phyloP scores from a whole-genome alignment of 1,140 invertebrate genomes.

The Drosophila arizonae region DNA sequence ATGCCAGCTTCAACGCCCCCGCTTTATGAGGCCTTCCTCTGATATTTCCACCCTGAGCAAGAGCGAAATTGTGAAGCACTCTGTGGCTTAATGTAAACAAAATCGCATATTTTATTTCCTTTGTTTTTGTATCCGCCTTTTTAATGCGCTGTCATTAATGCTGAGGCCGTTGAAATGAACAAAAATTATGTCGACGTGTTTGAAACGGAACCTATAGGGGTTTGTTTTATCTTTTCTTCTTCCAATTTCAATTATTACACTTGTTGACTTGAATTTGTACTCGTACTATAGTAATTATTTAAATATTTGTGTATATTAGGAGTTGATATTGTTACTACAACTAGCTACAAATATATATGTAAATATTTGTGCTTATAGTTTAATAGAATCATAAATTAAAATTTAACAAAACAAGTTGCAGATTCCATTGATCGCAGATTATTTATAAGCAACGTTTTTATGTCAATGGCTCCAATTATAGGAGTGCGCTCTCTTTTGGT shows the following conservation, averaged over 20 bases:
- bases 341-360: no score
- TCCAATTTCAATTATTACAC: slow-evolving; percentile 18
- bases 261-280: slow-evolving; percentile 32
- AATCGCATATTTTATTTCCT: slow-evolving; percentile 30
- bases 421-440: background rate
- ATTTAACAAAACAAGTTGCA: background rate
- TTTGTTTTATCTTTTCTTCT: background rate
- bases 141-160: slow-evolving; percentile 4
- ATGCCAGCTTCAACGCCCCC: slow-evolving; percentile 48
- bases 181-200: background rate
- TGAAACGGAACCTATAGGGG: background rate
- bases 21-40: slow-evolving; percentile 3
- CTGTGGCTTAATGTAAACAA: slow-evolving; percentile 67
- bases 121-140: slow-evolving; percentile 21
- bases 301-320: background rate
- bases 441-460: slow-evolving; percentile 9
- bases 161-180: slow-evolving; percentile 5
- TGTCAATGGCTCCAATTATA: slow-evolving; percentile 31
- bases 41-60: slow-evolving; percentile 11
- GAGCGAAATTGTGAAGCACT: slow-evolving; percentile 8
- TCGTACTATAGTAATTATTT: background rate
- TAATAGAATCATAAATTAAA: background rate
- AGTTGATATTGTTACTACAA: no score
- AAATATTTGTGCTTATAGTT: no score
- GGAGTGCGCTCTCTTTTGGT: slow-evolving; percentile 21